These are phyloP conservation scores for Rhynchotus rufescens DNA, from an alignment of 2,797 vertebrate genomes.

Conservation along the genomic window DNA sequence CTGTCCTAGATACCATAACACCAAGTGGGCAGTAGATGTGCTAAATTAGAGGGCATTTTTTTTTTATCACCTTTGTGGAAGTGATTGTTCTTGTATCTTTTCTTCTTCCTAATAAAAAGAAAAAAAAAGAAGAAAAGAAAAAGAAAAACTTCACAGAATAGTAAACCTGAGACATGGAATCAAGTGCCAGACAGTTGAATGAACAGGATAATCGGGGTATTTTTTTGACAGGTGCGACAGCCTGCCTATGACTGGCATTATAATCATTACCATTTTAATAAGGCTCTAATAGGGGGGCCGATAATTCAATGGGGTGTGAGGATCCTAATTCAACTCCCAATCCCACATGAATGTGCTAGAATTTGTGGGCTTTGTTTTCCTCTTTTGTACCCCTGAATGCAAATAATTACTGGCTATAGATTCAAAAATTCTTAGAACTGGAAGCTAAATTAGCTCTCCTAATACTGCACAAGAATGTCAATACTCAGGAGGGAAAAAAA, in stretches of 20 bases:
- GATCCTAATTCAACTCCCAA: slow-evolving; percentile 86
- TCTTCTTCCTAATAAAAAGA: slow-evolving; percentile 49
- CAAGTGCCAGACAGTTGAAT: slow-evolving; percentile 83
- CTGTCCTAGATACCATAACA: slow-evolving; percentile 39
- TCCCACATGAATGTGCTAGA: slow-evolving; percentile 88
- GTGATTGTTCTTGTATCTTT: slow-evolving; percentile 76
- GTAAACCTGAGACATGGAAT: slow-evolving; percentile 83
- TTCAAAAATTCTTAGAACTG: slow-evolving; percentile 86
- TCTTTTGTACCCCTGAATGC: slow-evolving; percentile 87
- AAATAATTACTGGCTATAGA: slow-evolving; percentile 88
- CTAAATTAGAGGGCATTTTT: slow-evolving; percentile 47
- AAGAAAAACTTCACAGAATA: slow-evolving; percentile 76
- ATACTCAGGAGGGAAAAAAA: slow-evolving; percentile 79
- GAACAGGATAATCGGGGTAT: slow-evolving; percentile 84
- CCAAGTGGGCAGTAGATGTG: slow-evolving; percentile 39
- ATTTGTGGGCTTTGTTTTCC: slow-evolving; percentile 86
- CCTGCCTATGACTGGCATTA: slow-evolving; percentile 83
- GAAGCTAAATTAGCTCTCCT: slow-evolving; percentile 86
- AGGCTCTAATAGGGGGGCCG: slow-evolving; percentile 86
- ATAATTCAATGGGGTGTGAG: slow-evolving; percentile 87
- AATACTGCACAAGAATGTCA: slow-evolving; percentile 87
- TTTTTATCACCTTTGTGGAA: slow-evolving; percentile 54
- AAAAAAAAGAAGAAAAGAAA: neutral
- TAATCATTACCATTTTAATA: slow-evolving; percentile 89
- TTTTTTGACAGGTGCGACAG: slow-evolving; percentile 86